phyloP scores from a whole-genome alignment of 2,888 invertebrate species.

The Phymatocera aterrima region DNA sequence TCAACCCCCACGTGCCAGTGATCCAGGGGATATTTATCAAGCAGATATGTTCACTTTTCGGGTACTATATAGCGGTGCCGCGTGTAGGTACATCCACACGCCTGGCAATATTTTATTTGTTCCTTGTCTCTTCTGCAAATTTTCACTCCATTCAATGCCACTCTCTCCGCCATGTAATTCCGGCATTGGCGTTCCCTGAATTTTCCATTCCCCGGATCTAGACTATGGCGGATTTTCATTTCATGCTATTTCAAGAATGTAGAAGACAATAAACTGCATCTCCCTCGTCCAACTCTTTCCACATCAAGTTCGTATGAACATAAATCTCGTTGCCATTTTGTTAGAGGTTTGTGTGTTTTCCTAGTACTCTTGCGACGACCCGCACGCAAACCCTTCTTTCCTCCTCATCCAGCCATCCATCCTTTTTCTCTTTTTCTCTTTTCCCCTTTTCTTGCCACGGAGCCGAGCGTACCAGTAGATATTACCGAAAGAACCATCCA shows the following conservation, averaged over 20 bases:
- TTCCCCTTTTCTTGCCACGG: conserved; percentile 49
- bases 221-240: too few relatives aligned
- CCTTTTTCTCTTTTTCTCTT: conserved; percentile 44
- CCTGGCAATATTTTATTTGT: neutral
- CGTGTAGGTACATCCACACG: neutral
- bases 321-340: conserved; percentile 38
- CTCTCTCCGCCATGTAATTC: too few relatives aligned
- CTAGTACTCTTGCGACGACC: conserved; percentile 1
- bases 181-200: too few relatives aligned
- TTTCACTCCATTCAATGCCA: too few relatives aligned
- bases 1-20: neutral
- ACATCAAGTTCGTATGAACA: neutral
- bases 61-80: neutral
- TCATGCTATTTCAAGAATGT: too few relatives aligned
- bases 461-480: conserved; percentile 37
- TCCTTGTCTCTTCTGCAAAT: neutral
- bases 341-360: conserved; percentile 13
- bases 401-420: conserved; percentile 10
- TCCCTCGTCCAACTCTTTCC: too few relatives aligned
- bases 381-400: neutral
- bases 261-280: too few relatives aligned
- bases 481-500: conserved; percentile 74
- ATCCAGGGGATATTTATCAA: conserved; percentile 22
- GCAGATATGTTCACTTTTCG: conserved; percentile 31
- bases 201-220: too few relatives aligned